These are phyloP conservation scores for Odontomachus brunneus DNA, from an alignment of 1,140 invertebrate species.

Conservation along the genomic window DNA sequence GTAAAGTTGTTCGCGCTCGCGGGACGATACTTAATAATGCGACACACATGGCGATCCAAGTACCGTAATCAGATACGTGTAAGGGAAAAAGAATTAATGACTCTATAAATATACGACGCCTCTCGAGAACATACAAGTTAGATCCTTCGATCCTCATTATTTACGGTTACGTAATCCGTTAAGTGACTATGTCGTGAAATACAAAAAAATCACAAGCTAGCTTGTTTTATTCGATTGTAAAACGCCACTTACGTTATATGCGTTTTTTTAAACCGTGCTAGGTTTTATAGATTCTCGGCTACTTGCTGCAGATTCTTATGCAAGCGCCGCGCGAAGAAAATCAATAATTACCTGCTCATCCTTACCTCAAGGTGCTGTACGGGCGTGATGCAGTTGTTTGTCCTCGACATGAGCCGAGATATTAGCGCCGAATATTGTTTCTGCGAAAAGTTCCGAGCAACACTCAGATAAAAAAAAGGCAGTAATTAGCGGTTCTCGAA, in stretches of 20 bases:
- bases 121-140: too few species aligned
- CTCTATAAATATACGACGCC: neutral
- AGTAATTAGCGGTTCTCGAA: too few species aligned
- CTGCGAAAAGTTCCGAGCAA: too few species aligned
- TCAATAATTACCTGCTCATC: slow-evolving; percentile 72
- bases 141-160: too few species aligned
- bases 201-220: too few species aligned
- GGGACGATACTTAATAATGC: neutral
- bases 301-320: slow-evolving; percentile 64
- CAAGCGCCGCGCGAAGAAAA: slow-evolving; percentile 68
- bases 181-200: too few species aligned
- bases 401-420: neutral
- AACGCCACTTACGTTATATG: neutral
- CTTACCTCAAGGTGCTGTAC: slow-evolving; percentile 24
- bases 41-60: neutral
- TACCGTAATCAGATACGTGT: neutral
- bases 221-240: neutral
- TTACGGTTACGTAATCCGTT: too few species aligned
- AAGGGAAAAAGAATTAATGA: neutral
- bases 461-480: too few species aligned
- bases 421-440: too few species aligned
- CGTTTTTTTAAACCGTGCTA: neutral
- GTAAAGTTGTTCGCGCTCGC: slow-evolving; percentile 3
- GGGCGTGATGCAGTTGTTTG: neutral
- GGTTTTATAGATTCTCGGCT: slow-evolving; percentile 11